Evolutionary conservation across 2,113 vertebrate genomes (phyloP), one percentile per base, ranked within the genome.

Genomic region (Pseudopodoces humilis): DNA sequence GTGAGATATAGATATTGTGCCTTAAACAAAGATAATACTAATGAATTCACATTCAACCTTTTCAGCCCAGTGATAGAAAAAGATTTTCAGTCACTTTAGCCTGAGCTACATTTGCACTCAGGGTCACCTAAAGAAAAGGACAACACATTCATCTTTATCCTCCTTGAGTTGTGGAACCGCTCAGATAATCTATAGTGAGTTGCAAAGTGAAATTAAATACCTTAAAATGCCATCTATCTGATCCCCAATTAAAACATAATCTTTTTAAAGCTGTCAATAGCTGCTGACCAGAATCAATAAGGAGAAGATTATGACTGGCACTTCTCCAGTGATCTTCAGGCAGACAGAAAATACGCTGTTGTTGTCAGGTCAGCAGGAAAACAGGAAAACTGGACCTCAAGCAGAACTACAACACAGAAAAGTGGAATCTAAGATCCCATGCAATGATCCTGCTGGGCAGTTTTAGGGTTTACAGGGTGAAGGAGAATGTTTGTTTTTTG

Each of bases 231-330:
- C 98, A 98, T 98, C 97, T 98, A 97, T 98, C 98, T 96, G 96
- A 98, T 98, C 97, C 93, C 97, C 98, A 98, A 98, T 99, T 98
- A 98, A 98, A 98, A 98, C 96, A 97, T 98, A 98, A 98, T 98
- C 98, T 98, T 98, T 98, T 98, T 97, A 97, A 97, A 92, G 78
- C 94, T 98, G 98, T 98, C 98, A 97, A 98, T 98, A 98, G 87
- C 81, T 94, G 95, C 97, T 92, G 97, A 96, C 98, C 97, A 78
- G 95, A 96, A 98, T 99, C 98, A 96, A 98, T 98, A 98, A 82
- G 88, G 94, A 95, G 83, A 96, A 97, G 94, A 96, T 97, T 98
- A 97, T 97, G 97, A 98, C 95, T 98, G 98, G 97, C 98, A 90
- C 93, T 97, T 98, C 96, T 95, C 96, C 94, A 96, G 97, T 56